Evolutionary conservation across 2,888 invertebrate genomes (phyloP).

Genomic region (Steromphala cineraria): DNA sequence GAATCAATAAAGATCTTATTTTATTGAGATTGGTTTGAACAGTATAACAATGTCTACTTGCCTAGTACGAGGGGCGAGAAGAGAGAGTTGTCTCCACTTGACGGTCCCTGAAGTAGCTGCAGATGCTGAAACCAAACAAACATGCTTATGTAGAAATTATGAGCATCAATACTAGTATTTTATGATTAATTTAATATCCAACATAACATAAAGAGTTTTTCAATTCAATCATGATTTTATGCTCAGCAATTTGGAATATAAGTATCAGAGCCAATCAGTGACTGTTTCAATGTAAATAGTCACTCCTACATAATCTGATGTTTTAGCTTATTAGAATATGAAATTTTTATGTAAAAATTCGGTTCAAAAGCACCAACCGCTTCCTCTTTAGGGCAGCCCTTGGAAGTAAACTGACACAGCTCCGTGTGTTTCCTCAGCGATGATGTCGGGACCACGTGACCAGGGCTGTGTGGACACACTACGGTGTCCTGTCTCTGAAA

Average conservation of each 20-base stretch:
- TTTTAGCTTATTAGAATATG: not conserved
- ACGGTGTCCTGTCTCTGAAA: slow-evolving; percentile 40
- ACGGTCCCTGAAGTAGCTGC: not conserved
- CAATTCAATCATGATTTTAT: not conserved
- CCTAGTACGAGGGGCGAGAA: not conserved
- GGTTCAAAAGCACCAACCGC: slow-evolving; percentile 21
- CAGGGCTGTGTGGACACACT: slow-evolving; percentile 48
- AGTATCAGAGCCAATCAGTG: not conserved
- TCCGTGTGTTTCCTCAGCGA: slow-evolving; percentile 51
- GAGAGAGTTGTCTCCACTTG: not conserved
- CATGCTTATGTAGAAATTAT: not conserved
- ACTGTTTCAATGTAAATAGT: not conserved
- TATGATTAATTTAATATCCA: too few species aligned
- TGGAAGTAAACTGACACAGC: slow-evolving; percentile 45
- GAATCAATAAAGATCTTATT: too few species aligned
- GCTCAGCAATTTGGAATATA: not conserved
- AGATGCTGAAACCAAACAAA: not conserved
- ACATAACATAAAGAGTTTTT: too few species aligned
- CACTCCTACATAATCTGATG: not conserved
- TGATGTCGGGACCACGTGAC: slow-evolving; percentile 50
- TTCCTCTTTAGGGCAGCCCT: slow-evolving; percentile 56
- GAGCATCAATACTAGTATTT: not conserved
- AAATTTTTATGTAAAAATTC: not conserved
- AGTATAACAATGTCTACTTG: not conserved
- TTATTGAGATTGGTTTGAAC: too few species aligned